Evolutionary conservation across 64 coral and sea anemone genomes (phyloP), one percentile per base, ranked within the genome.

Genomic region (Acropora yongei): DNA sequence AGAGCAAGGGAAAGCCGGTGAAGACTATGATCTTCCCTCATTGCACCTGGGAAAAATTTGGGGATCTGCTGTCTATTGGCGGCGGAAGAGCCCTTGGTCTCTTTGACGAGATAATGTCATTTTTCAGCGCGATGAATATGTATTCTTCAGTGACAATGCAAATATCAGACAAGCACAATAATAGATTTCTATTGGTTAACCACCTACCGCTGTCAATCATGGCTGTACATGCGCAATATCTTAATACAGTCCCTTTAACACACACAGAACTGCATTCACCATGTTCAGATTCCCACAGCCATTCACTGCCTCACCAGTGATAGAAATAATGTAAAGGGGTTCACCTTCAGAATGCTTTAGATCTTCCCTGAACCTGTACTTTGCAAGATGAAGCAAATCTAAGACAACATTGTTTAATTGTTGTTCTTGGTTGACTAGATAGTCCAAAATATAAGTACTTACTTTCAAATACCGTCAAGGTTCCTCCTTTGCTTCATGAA

Each of bases 341-440:
- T 93, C 44, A 87, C 91, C 9, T 93, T 84, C 67, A 87, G 75
- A 18, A 80, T 92, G 0, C 2, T 86, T 0, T 92, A 82, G 90
- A 78, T 78, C 40, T 92, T 92, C 10, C 90, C 90, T 48, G 60
- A 86, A 78, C 82, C 90, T 65, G 63, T 86, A 13, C 79, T 75
- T 57, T 8, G 19, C 18, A 85, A 76, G 12, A 6, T 85, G 13
- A 3, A 55, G 50, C 3, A 55, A 3, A 55, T n/a, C n/a, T n/a
- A n/a, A n/a, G n/a, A n/a, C n/a, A n/a, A n/a, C n/a, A n/a, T n/a
- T n/a, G n/a, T n/a, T n/a, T n/a, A n/a, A n/a, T n/a, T n/a, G n/a
- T n/a, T n/a, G n/a, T n/a, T n/a, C n/a, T n/a, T n/a, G n/a, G n/a
- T n/a, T n/a, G n/a, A n/a, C n/a, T n/a, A n/a, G n/a, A n/a, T n/a